These are phyloP conservation scores for Aethes cnicana DNA, from an alignment of 2,888 invertebrate genomes.

Conservation along the genomic window DNA sequence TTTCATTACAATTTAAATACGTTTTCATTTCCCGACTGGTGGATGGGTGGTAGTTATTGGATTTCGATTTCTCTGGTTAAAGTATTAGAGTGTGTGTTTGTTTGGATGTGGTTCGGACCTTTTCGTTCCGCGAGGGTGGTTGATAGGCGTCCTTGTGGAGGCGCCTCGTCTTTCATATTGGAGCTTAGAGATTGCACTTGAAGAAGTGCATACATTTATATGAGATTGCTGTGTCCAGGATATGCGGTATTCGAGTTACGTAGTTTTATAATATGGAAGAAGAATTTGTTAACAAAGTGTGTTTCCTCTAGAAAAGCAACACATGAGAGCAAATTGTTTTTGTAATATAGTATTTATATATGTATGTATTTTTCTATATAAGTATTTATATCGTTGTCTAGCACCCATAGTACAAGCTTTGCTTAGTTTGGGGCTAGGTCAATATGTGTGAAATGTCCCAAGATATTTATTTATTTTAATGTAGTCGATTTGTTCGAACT, in stretches of 20 bases:
- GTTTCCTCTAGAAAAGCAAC: too few species aligned
- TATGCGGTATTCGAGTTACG: not conserved
- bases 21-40: conserved; percentile 40
- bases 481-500: too few species aligned
- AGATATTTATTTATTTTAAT: too few species aligned
- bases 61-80: conserved; percentile 44
- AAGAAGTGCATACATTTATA: conserved; percentile 22
- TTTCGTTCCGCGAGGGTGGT: conserved; percentile 40
- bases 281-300: too few species aligned
- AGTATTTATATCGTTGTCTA: too few species aligned
- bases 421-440: too few species aligned
- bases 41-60: conserved; percentile 32
- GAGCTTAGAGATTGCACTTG: conserved; percentile 50
- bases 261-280: too few species aligned
- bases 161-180: conserved; percentile 62
- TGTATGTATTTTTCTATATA: too few species aligned
- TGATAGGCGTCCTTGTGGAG: conserved; percentile 52
- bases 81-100: conserved; percentile 48
- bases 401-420: too few species aligned
- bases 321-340: too few species aligned
- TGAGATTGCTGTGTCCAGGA: conserved; percentile 5
- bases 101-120: conserved; percentile 46
- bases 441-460: too few species aligned
- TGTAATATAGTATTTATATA: too few species aligned
- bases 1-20: conserved; percentile 46